Conservation (phyloP, 1,140 invertebrate genomes). For the Rhynchophorus ferrugineus region DNA sequence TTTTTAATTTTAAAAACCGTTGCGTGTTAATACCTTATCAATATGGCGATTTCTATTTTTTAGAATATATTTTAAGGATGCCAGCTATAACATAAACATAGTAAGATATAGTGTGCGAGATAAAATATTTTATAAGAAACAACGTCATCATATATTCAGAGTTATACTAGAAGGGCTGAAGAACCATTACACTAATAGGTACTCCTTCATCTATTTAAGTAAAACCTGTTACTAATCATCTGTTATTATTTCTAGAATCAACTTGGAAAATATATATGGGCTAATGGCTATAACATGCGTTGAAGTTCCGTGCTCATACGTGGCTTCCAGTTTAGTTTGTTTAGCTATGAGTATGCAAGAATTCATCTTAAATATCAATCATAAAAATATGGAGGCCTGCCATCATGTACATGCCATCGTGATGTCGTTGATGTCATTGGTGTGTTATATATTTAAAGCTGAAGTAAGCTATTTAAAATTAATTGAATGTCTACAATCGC, state of each 20-base stretch:
- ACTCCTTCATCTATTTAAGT: no score
- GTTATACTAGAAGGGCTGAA: conserved; percentile 5
- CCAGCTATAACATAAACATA: conserved; percentile 13
- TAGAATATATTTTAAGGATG: conserved; percentile 14
- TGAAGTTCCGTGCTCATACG: conserved; percentile 52
- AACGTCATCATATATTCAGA: conserved; percentile 1
- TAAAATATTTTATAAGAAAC: conserved; percentile 9
- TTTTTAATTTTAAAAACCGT: neutral
- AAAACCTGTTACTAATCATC: no score
- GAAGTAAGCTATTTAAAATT: conserved; percentile 44
- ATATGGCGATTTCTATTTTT: no score
- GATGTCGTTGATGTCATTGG: conserved; percentile 49
- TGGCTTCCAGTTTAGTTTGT: conserved; percentile 47
- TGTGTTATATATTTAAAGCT: conserved; percentile 52
- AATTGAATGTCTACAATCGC: conserved; percentile 48
- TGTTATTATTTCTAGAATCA: conserved; percentile 29
- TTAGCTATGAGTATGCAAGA: conserved; percentile 51
- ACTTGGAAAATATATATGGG: conserved; percentile 47
- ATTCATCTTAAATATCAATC: conserved; percentile 36
- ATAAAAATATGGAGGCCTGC: conserved; percentile 37
- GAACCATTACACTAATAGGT: conserved; percentile 11
- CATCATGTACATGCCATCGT: conserved; percentile 48
- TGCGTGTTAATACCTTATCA: neutral
- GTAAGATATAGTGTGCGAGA: conserved; percentile 10
- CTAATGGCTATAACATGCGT: conserved; percentile 47